Evolutionary conservation across 2,113 vertebrate species (phyloP), one percentile per base, ranked within the genome.

Genomic region (Lepisosteus osseus): DNA sequence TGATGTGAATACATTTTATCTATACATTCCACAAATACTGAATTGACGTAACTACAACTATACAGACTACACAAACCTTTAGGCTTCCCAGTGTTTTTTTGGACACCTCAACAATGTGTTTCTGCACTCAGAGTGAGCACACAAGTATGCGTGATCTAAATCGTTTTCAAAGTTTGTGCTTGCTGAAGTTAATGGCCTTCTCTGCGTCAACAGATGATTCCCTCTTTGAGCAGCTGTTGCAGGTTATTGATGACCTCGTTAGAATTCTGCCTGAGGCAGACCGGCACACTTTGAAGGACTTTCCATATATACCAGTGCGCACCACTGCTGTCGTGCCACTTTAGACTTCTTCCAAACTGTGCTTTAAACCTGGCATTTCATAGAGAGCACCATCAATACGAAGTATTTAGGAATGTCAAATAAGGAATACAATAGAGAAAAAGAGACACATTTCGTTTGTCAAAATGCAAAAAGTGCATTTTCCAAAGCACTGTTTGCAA

Each of bases 171-270:
- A 7, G 41, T 14, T 55, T 40, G 55, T 15, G 6, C 42, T 56
- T 17, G 7, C 43, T 45, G 42, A 9, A 51, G 47, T 51, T 51
- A 51, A 51, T 51, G 47, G 47, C 47, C 47, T 51, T 9, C 47
- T 51, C 47, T 6, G 5, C 47, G 79, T 83, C 79, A 92, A 84
- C 92, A 93, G 91, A 92, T 92, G 91, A 94, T 89, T 92, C 87
- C 87, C 88, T 93, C 86, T 91, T 77, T 69, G 85, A 94, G 92
- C 95, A 96, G 94, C 94, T 95, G 94, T 92, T 94, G 85, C 86
- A 83, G 88, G 90, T 96, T 96, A 94, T 95, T 93, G 93, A 95
- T 94, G 93, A 91, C 86, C 93, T 93, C 91, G 94, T 95, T 95
- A 94, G 89, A 87, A 92, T 82, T 86, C 92, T 89, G 92, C 94